Percentiles rank a stretch among this genome's conserved stretches.
These are phyloP conservation scores for Maniola hyperantus DNA, from an alignment of 2,888 invertebrate species.

Conservation along the genomic window DNA sequence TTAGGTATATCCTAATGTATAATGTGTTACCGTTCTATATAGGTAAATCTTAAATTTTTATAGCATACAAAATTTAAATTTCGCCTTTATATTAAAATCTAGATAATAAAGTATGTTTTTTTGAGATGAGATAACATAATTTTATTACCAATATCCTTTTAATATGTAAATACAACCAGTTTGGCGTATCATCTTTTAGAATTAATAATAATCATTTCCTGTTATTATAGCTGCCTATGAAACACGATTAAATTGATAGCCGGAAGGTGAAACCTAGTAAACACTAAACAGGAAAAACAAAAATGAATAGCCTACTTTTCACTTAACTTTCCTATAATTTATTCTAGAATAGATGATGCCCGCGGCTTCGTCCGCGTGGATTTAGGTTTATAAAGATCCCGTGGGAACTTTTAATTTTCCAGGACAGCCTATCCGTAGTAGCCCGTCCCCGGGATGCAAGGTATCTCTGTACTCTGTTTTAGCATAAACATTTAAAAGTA, in stretches of 20 bases:
- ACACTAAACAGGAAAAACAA: not conserved
- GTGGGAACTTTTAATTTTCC: too few relatives aligned
- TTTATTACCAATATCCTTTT: not conserved
- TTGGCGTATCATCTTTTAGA: not conserved
- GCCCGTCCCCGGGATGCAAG: too few relatives aligned
- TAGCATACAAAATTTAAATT: not conserved
- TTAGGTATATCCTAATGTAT: too few relatives aligned
- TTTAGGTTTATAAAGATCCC: too few relatives aligned
- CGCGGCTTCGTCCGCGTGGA: too few relatives aligned
- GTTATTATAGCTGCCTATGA: not conserved
- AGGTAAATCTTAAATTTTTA: too few relatives aligned
- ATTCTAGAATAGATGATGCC: too few relatives aligned
- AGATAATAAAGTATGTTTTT: not conserved
- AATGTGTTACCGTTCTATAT: too few relatives aligned
- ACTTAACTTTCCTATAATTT: not conserved
- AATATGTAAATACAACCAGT: conserved; percentile 15
- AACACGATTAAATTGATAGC: not conserved
- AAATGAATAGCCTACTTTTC: not conserved
- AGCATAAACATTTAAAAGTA: too few relatives aligned
- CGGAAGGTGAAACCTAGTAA: conserved; percentile 1
- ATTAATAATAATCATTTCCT: conserved; percentile 1
- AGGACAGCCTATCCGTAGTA: too few relatives aligned
- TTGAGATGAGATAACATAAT: not conserved
- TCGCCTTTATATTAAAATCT: not conserved
- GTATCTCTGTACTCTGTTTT: too few relatives aligned